Evolutionary conservation across 2,888 invertebrate species (phyloP).

Genomic region (Drosophila hamatofila): DNA sequence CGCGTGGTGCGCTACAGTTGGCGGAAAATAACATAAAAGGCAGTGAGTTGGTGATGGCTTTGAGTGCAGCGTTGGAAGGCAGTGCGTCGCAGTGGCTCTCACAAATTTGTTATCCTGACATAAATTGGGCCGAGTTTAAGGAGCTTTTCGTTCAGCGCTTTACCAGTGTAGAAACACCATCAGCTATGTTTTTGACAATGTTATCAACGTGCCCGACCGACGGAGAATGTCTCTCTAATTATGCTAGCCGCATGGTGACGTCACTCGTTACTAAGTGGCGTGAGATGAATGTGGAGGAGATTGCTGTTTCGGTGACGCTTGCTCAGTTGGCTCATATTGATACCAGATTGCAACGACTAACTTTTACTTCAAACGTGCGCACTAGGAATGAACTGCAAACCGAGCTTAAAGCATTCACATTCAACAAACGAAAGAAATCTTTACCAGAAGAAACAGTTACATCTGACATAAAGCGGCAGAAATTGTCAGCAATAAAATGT

Average conservation of each 20-base stretch:
- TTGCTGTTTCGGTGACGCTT: too few species aligned
- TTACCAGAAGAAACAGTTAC: neutral
- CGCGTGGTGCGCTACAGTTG: too few species aligned
- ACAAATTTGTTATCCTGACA: too few species aligned
- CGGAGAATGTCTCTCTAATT: too few species aligned
- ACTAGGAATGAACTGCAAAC: neutral
- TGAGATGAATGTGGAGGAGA: too few species aligned
- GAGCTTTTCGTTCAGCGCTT: too few species aligned
- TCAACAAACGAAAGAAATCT: neutral
- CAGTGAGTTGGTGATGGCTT: neutral
- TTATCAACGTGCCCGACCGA: too few species aligned
- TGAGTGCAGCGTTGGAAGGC: constrained; percentile 1
- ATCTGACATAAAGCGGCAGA: neutral
- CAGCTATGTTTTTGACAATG: too few species aligned
- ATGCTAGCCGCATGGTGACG: too few species aligned
- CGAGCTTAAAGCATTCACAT: neutral
- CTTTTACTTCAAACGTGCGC: constrained; percentile 14
- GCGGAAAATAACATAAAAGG: neutral
- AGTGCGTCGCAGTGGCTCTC: neutral
- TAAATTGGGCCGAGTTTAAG: too few species aligned
- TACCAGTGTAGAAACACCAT: too few species aligned
- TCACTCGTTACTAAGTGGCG: too few species aligned
- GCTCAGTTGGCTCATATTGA: constrained; percentile 15
- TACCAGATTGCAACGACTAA: constrained; percentile 24
- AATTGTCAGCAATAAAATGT: neutral